A percentile compares a stretch with the other conserved stretches of the same genome.
Conservation (phyloP, 2,113 vertebrate genomes). For the Podiceps cristatus region DNA sequence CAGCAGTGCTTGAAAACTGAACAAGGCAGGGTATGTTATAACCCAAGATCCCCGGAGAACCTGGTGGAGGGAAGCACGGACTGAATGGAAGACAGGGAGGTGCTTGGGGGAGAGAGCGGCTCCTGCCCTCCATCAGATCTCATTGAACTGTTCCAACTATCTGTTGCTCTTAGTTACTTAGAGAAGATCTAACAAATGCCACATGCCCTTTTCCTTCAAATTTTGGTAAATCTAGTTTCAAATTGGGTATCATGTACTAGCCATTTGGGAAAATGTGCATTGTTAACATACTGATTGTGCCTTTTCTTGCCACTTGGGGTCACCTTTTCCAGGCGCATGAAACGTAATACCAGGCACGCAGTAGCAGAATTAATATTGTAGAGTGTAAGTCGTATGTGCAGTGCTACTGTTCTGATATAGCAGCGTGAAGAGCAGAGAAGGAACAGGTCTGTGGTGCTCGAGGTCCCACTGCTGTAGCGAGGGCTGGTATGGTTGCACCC, state of each 20-base stretch:
- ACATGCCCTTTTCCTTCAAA: not conserved
- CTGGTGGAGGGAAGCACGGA: not conserved
- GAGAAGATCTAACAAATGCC: not conserved
- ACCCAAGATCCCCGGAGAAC: not conserved
- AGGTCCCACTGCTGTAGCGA: accelerated
- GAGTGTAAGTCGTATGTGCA: accelerated
- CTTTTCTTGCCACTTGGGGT: slow-evolving; percentile 21
- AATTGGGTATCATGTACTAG: not conserved
- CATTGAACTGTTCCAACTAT: not conserved
- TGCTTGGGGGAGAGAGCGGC: not conserved
- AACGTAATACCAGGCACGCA: accelerated
- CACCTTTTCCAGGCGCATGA: not conserved
- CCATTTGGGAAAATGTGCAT: not conserved
- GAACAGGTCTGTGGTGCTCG: accelerated
- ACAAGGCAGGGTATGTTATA: not conserved
- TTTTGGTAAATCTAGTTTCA: not conserved
- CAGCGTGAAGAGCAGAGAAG: not conserved
- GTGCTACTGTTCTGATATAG: accelerated
- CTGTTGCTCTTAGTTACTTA: not conserved
- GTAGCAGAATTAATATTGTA: accelerated
- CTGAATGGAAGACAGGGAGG: accelerated
- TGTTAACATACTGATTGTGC: not conserved
- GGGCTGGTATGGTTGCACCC: not conserved
- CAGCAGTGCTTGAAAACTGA: not conserved
- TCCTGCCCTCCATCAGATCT: not conserved